phyloP scores from a whole-genome alignment of 1,140 invertebrate species.

The Holotrichia oblita region DNA sequence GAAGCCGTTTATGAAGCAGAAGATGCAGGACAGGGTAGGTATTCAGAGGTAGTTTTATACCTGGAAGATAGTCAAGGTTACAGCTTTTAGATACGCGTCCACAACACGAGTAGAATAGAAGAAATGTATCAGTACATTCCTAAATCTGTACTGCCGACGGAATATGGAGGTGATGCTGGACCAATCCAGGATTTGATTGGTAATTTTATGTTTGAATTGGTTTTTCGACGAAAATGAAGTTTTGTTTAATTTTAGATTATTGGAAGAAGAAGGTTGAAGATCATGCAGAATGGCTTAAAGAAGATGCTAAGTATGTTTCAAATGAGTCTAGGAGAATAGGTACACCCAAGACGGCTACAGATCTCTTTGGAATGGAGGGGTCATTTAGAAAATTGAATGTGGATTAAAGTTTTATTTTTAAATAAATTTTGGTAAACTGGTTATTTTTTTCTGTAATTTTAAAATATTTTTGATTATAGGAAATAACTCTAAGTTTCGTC shows the following conservation, averaged over 20 bases:
- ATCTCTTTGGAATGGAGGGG: slow-evolving; percentile 40
- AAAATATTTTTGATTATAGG: too few relatives aligned
- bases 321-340: slow-evolving; percentile 68
- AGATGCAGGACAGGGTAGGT: slow-evolving; percentile 47
- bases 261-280: slow-evolving; percentile 66
- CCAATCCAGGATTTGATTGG: slow-evolving; percentile 39
- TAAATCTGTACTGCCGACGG: slow-evolving; percentile 63
- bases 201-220: background rate
- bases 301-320: slow-evolving; percentile 65
- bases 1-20: slow-evolving; percentile 46
- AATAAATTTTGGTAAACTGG: background rate
- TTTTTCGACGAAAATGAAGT: background rate
- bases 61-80: too few relatives aligned
- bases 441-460: too few relatives aligned
- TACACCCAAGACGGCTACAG: slow-evolving; percentile 63
- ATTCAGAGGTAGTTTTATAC: background rate
- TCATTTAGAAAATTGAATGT: slow-evolving; percentile 43
- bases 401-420: slow-evolving; percentile 29
- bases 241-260: slow-evolving; percentile 57
- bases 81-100: slow-evolving; percentile 37
- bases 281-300: slow-evolving; percentile 66
- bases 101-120: slow-evolving; percentile 26
- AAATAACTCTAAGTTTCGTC: too few relatives aligned
- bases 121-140: slow-evolving; percentile 61
- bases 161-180: slow-evolving; percentile 65